A percentile compares a stretch with the other conserved stretches of the same genome.
These are phyloP conservation scores for Vanessa atalanta DNA, from an alignment of 1,140 invertebrate genomes.

Conservation along the genomic window DNA sequence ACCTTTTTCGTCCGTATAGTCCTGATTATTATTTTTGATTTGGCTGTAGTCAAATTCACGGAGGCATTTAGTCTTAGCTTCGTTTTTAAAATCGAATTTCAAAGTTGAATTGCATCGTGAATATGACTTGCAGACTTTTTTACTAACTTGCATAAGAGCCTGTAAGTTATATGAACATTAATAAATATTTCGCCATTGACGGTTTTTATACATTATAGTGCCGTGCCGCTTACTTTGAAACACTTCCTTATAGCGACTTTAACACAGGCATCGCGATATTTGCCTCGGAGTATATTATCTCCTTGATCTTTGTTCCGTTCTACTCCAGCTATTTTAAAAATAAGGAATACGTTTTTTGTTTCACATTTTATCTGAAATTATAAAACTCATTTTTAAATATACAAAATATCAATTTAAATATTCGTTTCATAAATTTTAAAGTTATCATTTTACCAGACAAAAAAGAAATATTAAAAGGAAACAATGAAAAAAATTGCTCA, in stretches of 20 bases:
- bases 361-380: neutral
- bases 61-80: conserved; percentile 38
- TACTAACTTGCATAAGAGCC: conserved; percentile 31
- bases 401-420: neutral
- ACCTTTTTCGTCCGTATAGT: neutral
- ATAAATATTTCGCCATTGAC: too few species aligned
- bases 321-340: neutral
- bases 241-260: conserved; percentile 39
- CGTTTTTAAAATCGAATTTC: conserved; percentile 34
- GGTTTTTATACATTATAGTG: too few species aligned
- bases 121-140: conserved; percentile 30
- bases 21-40: neutral
- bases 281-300: conserved; percentile 28
- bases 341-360: neutral
- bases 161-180: conserved; percentile 19
- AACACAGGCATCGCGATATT: conserved; percentile 35
- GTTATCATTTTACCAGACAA: neutral
- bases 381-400: neutral
- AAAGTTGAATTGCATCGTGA: conserved; percentile 38
- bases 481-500: neutral
- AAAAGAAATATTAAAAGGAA: conserved; percentile 8
- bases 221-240: conserved; percentile 28
- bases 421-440: neutral
- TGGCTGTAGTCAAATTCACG: conserved; percentile 39
- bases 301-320: neutral